Conservation (phyloP, 2,888 invertebrate species). For the Caprella mutica region DNA sequence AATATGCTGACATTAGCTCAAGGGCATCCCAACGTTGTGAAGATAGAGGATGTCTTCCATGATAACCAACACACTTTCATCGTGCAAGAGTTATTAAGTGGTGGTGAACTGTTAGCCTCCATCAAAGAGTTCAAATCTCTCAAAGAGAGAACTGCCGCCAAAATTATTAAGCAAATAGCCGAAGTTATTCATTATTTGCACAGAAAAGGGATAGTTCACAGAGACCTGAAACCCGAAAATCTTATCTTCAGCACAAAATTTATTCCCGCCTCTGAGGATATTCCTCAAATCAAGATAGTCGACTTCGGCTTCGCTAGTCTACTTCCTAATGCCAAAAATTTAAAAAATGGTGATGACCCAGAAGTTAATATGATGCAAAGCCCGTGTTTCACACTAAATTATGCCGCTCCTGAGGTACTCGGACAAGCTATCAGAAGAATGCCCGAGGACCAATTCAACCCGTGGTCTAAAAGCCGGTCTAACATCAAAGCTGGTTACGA, state of each 20-base stretch:
- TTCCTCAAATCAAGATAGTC: slow-evolving; percentile 68
- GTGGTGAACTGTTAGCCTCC: slow-evolving; percentile 65
- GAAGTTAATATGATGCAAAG: slow-evolving; percentile 50
- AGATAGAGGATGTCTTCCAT: slow-evolving; percentile 67
- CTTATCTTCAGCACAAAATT: no score
- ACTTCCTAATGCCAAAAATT: slow-evolving; percentile 48
- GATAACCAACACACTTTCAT: slow-evolving; percentile 81
- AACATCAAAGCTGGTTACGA: no score
- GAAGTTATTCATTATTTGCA: slow-evolving; percentile 78
- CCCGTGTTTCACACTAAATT: slow-evolving; percentile 86
- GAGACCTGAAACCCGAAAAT: slow-evolving; percentile 94
- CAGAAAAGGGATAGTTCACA: slow-evolving; percentile 70
- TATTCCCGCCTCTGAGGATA: no score
- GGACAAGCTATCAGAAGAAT: slow-evolving; percentile 46
- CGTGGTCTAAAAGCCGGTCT: no score
- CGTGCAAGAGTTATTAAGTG: slow-evolving; percentile 70
- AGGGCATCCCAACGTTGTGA: slow-evolving; percentile 77
- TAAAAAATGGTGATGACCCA: no score
- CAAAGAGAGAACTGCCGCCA: slow-evolving; percentile 65
- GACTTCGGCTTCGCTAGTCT: slow-evolving; percentile 93
- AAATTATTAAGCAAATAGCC: slow-evolving; percentile 67
- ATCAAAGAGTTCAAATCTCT: slow-evolving; percentile 56
- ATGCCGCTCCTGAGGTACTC: slow-evolving; percentile 91
- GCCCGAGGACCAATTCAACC: no score
- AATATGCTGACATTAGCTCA: slow-evolving; percentile 69